Base-by-base conservation (phyloP, 2,888 invertebrate genomes). In the Chironomus riparius region DNA sequence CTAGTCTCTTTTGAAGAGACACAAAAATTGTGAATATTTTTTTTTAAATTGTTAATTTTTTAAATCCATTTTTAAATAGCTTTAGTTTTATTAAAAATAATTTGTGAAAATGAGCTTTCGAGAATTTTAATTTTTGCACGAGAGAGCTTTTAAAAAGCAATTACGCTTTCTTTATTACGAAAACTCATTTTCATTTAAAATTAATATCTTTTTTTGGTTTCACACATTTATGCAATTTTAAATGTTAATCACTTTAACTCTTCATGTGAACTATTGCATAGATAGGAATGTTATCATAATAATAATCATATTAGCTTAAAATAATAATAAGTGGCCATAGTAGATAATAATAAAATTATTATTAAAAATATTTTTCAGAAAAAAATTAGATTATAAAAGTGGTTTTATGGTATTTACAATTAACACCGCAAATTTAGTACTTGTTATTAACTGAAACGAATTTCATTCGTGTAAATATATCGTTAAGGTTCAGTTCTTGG, bases 401-500 rank as follows among this genome's bases (percentile, higher is more conserved):
- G 38, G 10, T 38, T 38, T 38, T 38, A 10, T 38, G 38, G 10
- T 38, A 38, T 38, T 38, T 38, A 38, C 38, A 38, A 38, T 38
- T 4, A 38, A 38, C 38, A 38, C 38, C 2, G 38, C 38, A 38
- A 38, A 38, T 38, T 38, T 38, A 38, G 7, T 38, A 38, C 10
- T 1, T 38, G 38, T 38, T 38, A 38, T 10, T 38, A 38, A 38
- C 10, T 38, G 38, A 38, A 38, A 38, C 38, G 38, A 38, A 38
- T 38, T 38, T 38, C 2, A 38, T 38, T 38, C 38, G 38, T 38
- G 38, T 38, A 38, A 38, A 38, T 38, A 38, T 38, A 38, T 38
- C 13, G 21, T 22, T 68, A 68, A 68, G 68, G 68, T 68, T 68
- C 68, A 68, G 68, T 38, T 38, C 47, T 47, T 68, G 68, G 68